Percentiles rank a stretch among this genome's conserved stretches.
phyloP scores from a whole-genome alignment of 2,797 vertebrate species.

The Morelia viridis region DNA sequence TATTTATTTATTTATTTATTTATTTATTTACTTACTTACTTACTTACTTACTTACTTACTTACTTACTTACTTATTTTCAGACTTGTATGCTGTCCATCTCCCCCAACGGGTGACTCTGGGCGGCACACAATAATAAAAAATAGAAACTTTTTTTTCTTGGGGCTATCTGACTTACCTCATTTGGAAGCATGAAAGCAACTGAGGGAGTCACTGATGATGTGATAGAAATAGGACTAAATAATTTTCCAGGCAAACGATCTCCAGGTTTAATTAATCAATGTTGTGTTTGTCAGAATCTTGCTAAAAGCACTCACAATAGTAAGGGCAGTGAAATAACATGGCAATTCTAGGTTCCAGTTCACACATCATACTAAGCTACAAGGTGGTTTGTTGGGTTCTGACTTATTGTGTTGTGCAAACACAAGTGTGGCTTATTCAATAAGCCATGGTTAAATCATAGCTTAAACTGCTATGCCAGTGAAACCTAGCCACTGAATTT shows the following conservation, averaged over 20 bases:
- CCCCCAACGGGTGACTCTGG: too few species aligned
- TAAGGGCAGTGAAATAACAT: background rate
- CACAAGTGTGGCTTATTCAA: background rate
- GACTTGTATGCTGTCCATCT: too few species aligned
- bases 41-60: rapidly evolving
- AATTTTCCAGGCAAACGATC: background rate
- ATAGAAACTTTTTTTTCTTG: background rate
- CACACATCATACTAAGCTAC: background rate
- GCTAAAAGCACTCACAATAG: background rate
- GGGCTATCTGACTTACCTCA: background rate
- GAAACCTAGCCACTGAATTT: background rate
- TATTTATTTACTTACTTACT: too few species aligned
- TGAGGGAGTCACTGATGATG: background rate
- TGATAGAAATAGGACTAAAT: background rate
- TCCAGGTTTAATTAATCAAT: background rate
- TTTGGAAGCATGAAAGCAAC: background rate
- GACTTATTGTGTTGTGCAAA: background rate
- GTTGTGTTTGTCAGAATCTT: background rate
- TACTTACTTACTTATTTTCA: too few species aligned
- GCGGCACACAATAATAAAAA: too few species aligned
- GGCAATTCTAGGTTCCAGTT: background rate
- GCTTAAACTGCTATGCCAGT: background rate
- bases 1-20: too few species aligned
- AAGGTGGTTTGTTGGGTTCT: background rate
- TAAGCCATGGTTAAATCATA: background rate